phyloP scores from a whole-genome alignment of 2,888 invertebrate genomes.

The Plutella xylostella region DNA sequence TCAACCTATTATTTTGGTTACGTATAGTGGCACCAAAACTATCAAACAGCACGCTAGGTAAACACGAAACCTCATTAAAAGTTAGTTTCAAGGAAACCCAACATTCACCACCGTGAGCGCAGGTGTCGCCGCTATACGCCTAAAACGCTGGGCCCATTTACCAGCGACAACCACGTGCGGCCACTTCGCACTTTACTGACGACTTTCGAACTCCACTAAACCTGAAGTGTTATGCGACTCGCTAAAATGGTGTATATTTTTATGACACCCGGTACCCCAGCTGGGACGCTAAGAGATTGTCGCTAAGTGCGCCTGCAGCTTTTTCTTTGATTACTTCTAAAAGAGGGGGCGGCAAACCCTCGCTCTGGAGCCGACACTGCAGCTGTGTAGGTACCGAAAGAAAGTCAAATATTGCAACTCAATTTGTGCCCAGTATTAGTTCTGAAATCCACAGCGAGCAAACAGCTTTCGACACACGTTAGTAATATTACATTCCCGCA shows the following conservation, averaged over 20 bases:
- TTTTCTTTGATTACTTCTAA: slow-evolving; percentile 6
- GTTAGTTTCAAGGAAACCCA: slow-evolving; percentile 20
- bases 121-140: slow-evolving; percentile 42
- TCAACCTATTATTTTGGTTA: too few relatives aligned
- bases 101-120: slow-evolving; percentile 25
- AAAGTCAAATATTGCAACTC: neutral
- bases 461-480: neutral
- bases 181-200: slow-evolving; percentile 46
- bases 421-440: neutral
- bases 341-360: too few relatives aligned
- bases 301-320: slow-evolving; percentile 1
- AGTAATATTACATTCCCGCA: slow-evolving; percentile 9
- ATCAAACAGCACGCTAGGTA: too few relatives aligned
- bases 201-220: slow-evolving; percentile 43
- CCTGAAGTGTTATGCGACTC: slow-evolving; percentile 39
- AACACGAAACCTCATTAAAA: slow-evolving; percentile 32
- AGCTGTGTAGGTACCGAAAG: too few relatives aligned
- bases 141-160: slow-evolving; percentile 51
- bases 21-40: too few relatives aligned
- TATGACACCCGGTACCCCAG: slow-evolving; percentile 7
- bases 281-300: slow-evolving; percentile 6
- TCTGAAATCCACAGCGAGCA: neutral
- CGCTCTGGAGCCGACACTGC: too few relatives aligned
- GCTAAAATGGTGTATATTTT: slow-evolving; percentile 3
- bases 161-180: slow-evolving; percentile 41